Percentiles rank a stretch among this genome's conserved stretches.
phyloP scores from a whole-genome alignment of 2,888 invertebrate genomes.

The Drosophila barbarae region DNA sequence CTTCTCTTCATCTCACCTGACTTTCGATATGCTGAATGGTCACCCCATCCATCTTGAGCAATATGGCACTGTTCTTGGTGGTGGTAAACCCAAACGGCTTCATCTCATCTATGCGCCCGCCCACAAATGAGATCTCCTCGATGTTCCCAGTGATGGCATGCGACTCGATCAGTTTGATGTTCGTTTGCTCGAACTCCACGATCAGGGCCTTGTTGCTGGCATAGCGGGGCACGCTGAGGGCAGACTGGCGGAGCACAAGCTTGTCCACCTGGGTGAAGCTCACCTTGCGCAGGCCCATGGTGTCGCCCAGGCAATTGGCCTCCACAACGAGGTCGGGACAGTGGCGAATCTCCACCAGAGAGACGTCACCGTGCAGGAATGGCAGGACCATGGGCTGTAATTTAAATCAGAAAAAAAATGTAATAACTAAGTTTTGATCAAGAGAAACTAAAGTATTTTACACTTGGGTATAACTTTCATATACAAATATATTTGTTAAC shows the following conservation, averaged over 20 bases:
- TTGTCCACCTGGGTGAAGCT: conserved; percentile 83
- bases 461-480: background rate
- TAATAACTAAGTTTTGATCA: too few relatives aligned
- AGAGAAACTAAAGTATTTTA: too few relatives aligned
- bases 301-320: conserved; percentile 82
- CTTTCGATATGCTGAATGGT: conserved; percentile 82
- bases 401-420: background rate
- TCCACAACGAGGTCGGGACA: conserved; percentile 84
- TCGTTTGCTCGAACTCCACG: conserved; percentile 79
- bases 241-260: conserved; percentile 83
- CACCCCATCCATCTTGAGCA: conserved; percentile 84
- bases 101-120: conserved; percentile 83
- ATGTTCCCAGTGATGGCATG: conserved; percentile 87
- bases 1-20: conserved; percentile 64
- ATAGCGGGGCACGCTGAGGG: conserved; percentile 83
- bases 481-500: background rate
- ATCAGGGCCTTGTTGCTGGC: conserved; percentile 77
- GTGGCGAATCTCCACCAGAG: conserved; percentile 84
- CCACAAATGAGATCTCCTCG: conserved; percentile 84
- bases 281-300: conserved; percentile 83
- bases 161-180: conserved; percentile 82
- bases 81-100: conserved; percentile 88
- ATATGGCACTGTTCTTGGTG: conserved; percentile 83
- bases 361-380: conserved; percentile 77
- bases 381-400: conserved; percentile 83